Evolutionary conservation across 2,113 vertebrate genomes (phyloP).

Genomic region (Zosterops borbonicus): DNA sequence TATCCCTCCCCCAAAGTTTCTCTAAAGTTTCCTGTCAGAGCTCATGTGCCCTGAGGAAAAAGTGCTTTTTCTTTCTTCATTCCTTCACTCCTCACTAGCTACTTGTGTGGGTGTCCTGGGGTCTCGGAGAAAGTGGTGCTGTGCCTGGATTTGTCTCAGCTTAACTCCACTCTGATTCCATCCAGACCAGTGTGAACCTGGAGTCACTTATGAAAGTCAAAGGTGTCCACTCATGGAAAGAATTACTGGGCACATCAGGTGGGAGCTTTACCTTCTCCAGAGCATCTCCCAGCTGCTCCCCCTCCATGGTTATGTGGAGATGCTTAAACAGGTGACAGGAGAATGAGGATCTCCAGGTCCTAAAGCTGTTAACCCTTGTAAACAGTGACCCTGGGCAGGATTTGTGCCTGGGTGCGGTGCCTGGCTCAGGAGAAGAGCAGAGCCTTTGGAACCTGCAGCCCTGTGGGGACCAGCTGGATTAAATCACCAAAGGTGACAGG

Average conservation of each 20-base stretch:
- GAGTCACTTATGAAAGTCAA: neutral
- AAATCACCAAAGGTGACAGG: neutral
- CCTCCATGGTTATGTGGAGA: neutral
- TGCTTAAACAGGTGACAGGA: neutral
- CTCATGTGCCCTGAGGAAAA: constrained; percentile 42
- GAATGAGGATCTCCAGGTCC: neutral
- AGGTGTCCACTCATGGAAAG: neutral
- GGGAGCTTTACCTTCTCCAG: neutral
- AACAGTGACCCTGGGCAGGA: neutral
- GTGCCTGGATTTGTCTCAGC: neutral
- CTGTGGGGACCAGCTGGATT: neutral
- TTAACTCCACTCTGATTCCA: neutral
- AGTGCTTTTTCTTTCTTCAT: constrained; percentile 35
- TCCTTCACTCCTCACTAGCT: constrained; percentile 11
- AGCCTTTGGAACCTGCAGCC: neutral
- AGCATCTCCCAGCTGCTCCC: neutral
- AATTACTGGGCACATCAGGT: neutral
- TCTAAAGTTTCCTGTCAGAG: constrained; percentile 49
- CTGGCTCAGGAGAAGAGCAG: neutral
- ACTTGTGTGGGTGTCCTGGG: constrained; percentile 20
- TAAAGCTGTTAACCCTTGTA: neutral
- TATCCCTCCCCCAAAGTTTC: constrained; percentile 46
- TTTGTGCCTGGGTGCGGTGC: neutral
- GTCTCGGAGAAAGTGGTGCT: constrained; percentile 15
- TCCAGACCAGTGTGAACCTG: neutral